These are phyloP conservation scores for Danio jaintianensis DNA, from an alignment of 2,797 vertebrate species.

Conservation along the genomic window DNA sequence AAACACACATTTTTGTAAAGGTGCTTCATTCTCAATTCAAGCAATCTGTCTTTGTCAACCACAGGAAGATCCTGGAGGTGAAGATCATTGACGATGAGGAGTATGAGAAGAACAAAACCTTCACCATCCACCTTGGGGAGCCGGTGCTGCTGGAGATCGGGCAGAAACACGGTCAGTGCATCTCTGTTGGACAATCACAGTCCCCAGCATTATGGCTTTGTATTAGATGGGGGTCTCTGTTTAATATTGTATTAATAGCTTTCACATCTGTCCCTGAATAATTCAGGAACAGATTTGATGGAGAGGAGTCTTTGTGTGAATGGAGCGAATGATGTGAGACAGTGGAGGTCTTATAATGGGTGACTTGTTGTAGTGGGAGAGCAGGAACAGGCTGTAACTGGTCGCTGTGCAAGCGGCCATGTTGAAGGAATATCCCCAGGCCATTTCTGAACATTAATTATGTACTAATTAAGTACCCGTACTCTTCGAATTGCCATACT, in stretches of 20 bases:
- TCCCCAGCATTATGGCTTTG: neutral
- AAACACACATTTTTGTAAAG: neutral
- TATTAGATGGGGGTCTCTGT: conserved; percentile 2
- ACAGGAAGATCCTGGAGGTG: conserved; percentile 85
- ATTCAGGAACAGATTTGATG: conserved; percentile 18
- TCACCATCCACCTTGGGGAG: conserved; percentile 82
- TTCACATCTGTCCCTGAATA: conserved; percentile 21
- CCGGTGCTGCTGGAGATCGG: conserved; percentile 85
- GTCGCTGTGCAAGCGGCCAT: conserved; percentile 18
- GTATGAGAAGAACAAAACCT: conserved; percentile 90
- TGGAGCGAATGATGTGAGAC: neutral
- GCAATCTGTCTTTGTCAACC: conserved; percentile 23
- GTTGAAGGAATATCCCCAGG: conserved; percentile 36
- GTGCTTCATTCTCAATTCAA: neutral
- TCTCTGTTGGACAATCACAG: neutral
- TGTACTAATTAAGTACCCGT: conserved; percentile 41
- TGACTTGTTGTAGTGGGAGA: conserved; percentile 21
- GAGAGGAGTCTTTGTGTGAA: conserved; percentile 22
- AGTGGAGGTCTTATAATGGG: conserved; percentile 6
- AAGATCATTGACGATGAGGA: conserved; percentile 89
- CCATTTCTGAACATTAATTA: conserved; percentile 49
- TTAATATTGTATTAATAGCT: conserved; percentile 30
- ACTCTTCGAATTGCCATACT: conserved; percentile 32
- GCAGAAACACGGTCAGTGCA: conserved; percentile 80
- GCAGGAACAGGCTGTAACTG: conserved; percentile 20